These are phyloP conservation scores for Sthenelais limicola DNA, from an alignment of 2,888 invertebrate genomes.

Conservation along the genomic window DNA sequence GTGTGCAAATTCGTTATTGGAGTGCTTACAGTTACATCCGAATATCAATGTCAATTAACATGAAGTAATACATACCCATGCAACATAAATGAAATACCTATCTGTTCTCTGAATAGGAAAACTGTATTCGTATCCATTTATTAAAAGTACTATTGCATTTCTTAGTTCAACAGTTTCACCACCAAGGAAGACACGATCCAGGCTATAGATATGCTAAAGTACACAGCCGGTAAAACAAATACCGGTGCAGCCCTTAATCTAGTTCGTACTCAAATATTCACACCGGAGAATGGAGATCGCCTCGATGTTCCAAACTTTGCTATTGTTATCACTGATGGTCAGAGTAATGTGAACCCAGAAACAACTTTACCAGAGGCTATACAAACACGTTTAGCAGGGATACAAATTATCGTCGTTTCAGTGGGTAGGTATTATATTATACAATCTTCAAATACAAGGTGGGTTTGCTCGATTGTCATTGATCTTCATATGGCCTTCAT, in stretches of 20 bases:
- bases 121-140: too few species aligned
- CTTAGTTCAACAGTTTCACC: neutral
- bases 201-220: conserved; percentile 5
- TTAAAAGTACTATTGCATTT: too few species aligned
- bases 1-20: too few species aligned
- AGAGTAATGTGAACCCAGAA: conserved; percentile 37
- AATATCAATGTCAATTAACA: too few species aligned
- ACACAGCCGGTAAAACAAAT: conserved; percentile 25
- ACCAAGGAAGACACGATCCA: conserved; percentile 3
- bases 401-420: conserved; percentile 38
- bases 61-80: too few species aligned
- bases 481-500: too few species aligned
- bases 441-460: too few species aligned
- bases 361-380: conserved; percentile 31
- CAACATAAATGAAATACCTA: too few species aligned
- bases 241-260: conserved; percentile 21
- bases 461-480: too few species aligned
- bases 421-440: conserved; percentile 15
- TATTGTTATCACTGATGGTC: conserved; percentile 43
- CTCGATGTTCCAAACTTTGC: conserved; percentile 37
- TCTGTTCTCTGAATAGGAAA: too few species aligned
- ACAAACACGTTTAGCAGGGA: conserved; percentile 14
- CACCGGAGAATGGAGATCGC: conserved; percentile 8
- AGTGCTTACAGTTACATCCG: too few species aligned
- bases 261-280: neutral